Evolutionary conservation across 1,140 invertebrate genomes (phyloP).

Genomic region (Mizuhopecten yessoensis): DNA sequence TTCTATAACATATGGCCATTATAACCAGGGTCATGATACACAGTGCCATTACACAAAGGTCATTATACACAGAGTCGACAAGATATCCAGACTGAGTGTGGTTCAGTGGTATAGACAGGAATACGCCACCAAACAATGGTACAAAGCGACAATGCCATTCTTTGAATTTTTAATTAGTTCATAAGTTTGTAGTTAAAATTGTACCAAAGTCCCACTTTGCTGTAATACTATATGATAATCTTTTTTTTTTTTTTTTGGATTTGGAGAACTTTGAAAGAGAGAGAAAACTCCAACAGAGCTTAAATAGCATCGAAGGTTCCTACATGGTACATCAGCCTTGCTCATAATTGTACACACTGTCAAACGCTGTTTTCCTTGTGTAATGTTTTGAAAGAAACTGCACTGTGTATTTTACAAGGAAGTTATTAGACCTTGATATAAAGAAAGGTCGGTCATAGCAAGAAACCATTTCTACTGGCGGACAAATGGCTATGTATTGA

Average conservation of each 20-base stretch:
- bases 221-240: neutral
- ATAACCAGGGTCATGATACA: too few relatives aligned
- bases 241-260: neutral
- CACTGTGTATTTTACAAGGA: neutral
- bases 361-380: neutral
- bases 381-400: neutral
- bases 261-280: neutral
- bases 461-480: neutral
- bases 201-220: neutral
- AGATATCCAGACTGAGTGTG: neutral
- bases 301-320: neutral
- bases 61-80: too few relatives aligned
- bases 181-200: neutral
- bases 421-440: neutral
- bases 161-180: neutral
- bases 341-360: neutral
- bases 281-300: neutral
- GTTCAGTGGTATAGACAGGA: neutral
- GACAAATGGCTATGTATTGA: neutral
- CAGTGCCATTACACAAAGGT: too few relatives aligned
- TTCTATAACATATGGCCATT: too few relatives aligned
- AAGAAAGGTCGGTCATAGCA: neutral
- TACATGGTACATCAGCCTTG: neutral
- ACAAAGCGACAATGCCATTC: neutral
- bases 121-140: neutral